A percentile compares a stretch with the other conserved stretches of the same genome.
These are phyloP conservation scores for Anthopleura xanthogrammica DNA, from an alignment of 92 coral and sea anemone species.

Conservation along the genomic window DNA sequence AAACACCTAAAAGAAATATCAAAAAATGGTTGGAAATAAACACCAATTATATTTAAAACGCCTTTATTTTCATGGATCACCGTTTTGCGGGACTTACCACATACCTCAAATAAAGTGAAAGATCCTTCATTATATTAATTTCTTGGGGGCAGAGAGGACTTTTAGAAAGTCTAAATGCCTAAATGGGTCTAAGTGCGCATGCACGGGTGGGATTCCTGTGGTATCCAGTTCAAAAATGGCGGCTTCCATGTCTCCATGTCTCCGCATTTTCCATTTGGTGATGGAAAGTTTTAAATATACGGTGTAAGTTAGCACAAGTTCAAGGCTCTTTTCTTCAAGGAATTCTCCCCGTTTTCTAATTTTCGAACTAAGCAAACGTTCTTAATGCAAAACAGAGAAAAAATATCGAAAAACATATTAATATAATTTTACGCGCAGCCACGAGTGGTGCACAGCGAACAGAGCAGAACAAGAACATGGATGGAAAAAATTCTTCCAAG, in stretches of 20 bases:
- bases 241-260: background rate
- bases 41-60: no score
- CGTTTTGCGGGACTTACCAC: no score
- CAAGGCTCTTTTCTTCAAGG: background rate
- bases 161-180: no score
- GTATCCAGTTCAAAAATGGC: background rate
- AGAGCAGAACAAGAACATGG: background rate
- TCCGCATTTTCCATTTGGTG: background rate
- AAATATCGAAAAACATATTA: background rate
- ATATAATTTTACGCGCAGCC: background rate
- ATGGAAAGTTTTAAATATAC: background rate
- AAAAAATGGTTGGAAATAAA: no score
- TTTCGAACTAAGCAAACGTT: background rate
- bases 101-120: no score
- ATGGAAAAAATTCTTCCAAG: background rate
- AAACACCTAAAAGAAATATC: no score
- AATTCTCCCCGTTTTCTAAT: background rate
- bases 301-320: background rate
- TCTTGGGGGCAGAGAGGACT: no score
- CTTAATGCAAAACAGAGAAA: background rate
- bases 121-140: no score
- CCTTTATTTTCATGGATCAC: no score
- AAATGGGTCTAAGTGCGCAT: no score
- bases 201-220: background rate
- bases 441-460: background rate